These are phyloP conservation scores for Sarcophaga carnaria DNA, from an alignment of 2,888 invertebrate genomes.

Conservation along the genomic window DNA sequence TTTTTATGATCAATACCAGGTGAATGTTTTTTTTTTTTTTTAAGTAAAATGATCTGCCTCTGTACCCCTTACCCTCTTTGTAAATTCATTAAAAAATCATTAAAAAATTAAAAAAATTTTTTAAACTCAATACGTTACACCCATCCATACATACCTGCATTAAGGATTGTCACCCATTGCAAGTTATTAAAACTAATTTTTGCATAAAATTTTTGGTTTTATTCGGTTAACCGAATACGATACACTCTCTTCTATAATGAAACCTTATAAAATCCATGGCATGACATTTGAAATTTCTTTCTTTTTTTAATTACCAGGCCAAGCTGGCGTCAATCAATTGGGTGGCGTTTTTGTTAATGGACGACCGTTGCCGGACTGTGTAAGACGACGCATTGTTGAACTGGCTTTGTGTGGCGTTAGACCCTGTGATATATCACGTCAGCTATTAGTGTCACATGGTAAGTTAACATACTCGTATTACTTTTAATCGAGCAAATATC, in stretches of 20 bases:
- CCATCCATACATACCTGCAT: too few species aligned
- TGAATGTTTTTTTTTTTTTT: not conserved
- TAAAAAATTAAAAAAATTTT: too few species aligned
- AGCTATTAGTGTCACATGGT: slow-evolving; percentile 96
- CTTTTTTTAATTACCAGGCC: slow-evolving; percentile 85
- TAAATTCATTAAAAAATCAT: too few species aligned
- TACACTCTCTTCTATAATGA: too few species aligned
- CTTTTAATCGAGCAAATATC: not conserved
- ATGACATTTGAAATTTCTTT: not conserved
- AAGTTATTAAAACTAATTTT: too few species aligned
- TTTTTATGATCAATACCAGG: slow-evolving; percentile 69
- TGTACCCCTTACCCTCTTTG: too few species aligned
- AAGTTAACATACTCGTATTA: slow-evolving; percentile 67
- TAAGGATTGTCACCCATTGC: too few species aligned
- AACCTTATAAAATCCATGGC: too few species aligned
- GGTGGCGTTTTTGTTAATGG: slow-evolving; percentile 99
- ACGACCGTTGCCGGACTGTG: slow-evolving; percentile 96
- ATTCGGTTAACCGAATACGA: too few species aligned
- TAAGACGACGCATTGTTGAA: slow-evolving; percentile 95
- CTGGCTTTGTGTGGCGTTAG: slow-evolving; percentile 96
- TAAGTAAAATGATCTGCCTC: too few species aligned
- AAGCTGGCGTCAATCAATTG: slow-evolving; percentile 98
- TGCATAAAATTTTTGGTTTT: too few species aligned
- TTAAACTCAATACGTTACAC: too few species aligned
- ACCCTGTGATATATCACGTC: slow-evolving; percentile 98